A percentile compares a stretch with the other conserved stretches of the same genome.
phyloP scores from a whole-genome alignment of 2,113 vertebrate genomes.

The Passer domesticus region DNA sequence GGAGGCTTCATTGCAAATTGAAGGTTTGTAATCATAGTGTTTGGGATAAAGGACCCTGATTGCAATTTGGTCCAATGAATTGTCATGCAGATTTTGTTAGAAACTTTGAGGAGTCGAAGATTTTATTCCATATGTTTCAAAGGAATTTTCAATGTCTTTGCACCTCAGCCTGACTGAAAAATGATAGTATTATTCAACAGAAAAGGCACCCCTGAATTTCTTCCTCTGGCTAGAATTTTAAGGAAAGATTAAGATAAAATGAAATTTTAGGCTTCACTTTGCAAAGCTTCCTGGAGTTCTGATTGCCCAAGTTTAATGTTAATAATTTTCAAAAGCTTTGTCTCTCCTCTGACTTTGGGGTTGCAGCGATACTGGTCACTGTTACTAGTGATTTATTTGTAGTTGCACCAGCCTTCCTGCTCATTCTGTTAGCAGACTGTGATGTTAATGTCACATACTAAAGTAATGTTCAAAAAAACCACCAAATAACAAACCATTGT shows the following conservation, averaged over 20 bases:
- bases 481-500: neutral
- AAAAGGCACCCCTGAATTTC: constrained; percentile 16
- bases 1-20: neutral
- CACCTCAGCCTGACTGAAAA: neutral
- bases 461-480: neutral
- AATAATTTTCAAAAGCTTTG: constrained; percentile 11
- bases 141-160: neutral
- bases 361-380: neutral
- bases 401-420: neutral
- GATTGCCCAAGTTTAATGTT: constrained; percentile 5
- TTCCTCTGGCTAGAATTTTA: constrained; percentile 34
- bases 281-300: neutral
- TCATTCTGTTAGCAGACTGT: neutral
- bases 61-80: neutral
- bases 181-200: neutral
- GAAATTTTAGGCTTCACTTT: constrained; percentile 1
- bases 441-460: neutral
- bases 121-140: neutral
- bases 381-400: neutral
- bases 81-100: neutral
- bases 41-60: neutral
- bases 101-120: neutral
- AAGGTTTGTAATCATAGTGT: neutral
- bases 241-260: constrained; percentile 25
- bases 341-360: neutral